Conservation (phyloP, 2,888 invertebrate genomes). For the Himalopsyche japonica region DNA sequence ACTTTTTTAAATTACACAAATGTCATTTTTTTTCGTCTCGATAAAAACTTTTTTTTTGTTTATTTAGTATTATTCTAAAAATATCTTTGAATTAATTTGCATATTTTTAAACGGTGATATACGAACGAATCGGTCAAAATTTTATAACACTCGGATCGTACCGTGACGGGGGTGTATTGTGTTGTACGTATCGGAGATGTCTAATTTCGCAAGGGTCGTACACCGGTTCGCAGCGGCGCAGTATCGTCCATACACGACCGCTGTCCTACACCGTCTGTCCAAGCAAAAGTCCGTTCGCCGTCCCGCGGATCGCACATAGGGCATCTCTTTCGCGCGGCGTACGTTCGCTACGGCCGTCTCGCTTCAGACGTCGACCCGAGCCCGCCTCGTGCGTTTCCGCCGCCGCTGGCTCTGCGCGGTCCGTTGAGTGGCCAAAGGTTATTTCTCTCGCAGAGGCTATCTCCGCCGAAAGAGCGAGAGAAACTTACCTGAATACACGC, state of each 20-base stretch:
- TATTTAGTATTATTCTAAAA: not conserved
- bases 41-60: not conserved
- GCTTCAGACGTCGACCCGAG: not conserved
- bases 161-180: not conserved
- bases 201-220: not conserved
- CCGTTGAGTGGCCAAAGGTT: conserved; percentile 33
- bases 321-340: not conserved
- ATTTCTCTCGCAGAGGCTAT: conserved; percentile 25
- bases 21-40: not conserved
- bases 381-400: conserved; percentile 20
- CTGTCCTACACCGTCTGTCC: conserved; percentile 62
- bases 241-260: conserved; percentile 62
- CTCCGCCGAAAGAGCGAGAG: conserved; percentile 8
- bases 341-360: conserved; percentile 16
- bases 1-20: not conserved
- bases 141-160: not conserved
- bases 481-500: not conserved
- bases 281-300: conserved; percentile 56
- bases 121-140: not conserved
- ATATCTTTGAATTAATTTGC: not conserved
- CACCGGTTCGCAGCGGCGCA: conserved; percentile 54
- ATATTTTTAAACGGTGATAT: not conserved
- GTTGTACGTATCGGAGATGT: not conserved
- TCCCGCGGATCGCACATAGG: conserved; percentile 16
- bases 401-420: conserved; percentile 25